Base-by-base conservation (phyloP, 2,113 vertebrate genomes). In the Danionella cerebrum region DNA sequence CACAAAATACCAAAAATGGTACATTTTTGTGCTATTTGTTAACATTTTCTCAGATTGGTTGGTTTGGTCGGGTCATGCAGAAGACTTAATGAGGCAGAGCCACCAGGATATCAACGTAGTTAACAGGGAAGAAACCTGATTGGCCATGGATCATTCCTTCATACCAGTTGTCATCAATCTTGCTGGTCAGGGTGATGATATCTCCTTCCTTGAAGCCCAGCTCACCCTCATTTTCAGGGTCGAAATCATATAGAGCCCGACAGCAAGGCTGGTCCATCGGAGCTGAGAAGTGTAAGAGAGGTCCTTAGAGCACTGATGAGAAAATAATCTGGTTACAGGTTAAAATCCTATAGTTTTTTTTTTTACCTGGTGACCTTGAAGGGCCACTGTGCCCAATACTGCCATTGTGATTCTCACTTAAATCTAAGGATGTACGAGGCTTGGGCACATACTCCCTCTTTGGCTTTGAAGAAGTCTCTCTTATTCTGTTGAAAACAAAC, bases 121-220 rank as follows among this genome's bases (percentile, higher is more conserved):
- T 99, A 86, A 98, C 96, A 44, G 96, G 96, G 80, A 99, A 99
- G 85, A 99, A 99, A 79, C 96, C 96, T 0, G 96, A 99, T 82
- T 95, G 95, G 82, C 95, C 96, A 25, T 94, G 89, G 72, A 97
- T 82, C 93, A 93, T 94, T 7, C 96, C 96, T 84, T 99, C 96
- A 57, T 97, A 98, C 96, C 96, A 99, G 87, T 99, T 98, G 64
- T 99, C 96, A 69, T 99, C 96, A 65, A 99, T 98, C 78, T 98
- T 94, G 76, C 95, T 99, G 82, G 95, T 99, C 73, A 99, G 90
- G 48, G 92, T 99, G 86, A 99, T 98, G 81, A 99, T 78, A 65
- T 99, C 95, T 13, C 96, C 94, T 78, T 99, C 96, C 79, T 98
- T 98, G 86, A 99, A 99, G 71, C 95, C 95, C 77, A 99, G 81